Percentiles rank a stretch among this genome's conserved stretches.
phyloP scores from a whole-genome alignment of 2,888 invertebrate genomes.

The Elysia crispata region DNA sequence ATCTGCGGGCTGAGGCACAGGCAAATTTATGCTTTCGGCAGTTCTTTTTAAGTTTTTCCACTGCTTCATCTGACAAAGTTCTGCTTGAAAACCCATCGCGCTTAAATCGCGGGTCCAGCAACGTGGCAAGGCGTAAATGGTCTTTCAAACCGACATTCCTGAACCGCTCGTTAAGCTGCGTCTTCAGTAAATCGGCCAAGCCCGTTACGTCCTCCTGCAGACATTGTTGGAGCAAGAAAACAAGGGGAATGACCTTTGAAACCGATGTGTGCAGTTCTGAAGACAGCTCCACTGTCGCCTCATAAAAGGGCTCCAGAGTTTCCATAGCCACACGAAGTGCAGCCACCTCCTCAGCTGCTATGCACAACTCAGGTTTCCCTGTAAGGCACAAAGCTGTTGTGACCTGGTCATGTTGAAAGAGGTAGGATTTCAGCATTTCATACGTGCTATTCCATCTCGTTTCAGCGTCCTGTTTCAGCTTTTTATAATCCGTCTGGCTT shows the following conservation, averaged over 20 bases:
- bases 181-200: neutral
- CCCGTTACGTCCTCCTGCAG: neutral
- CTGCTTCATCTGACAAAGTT: neutral
- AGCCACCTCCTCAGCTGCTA: neutral
- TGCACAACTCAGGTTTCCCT: neutral
- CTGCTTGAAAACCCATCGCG: neutral
- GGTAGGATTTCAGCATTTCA: neutral
- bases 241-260: conserved; percentile 20
- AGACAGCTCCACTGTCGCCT: conserved; percentile 13
- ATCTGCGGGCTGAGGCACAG: neutral
- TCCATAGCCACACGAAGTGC: neutral
- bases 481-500: no score
- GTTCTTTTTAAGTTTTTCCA: neutral
- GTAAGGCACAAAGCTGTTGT: conserved; percentile 12
- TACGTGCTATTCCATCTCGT: no score
- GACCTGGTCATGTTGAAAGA: conserved; percentile 22
- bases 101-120: conserved; percentile 10
- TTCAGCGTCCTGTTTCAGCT: no score
- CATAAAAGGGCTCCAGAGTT: neutral
- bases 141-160: neutral
- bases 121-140: neutral
- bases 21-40: no score
- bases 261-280: conserved; percentile 5
- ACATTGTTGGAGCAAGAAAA: neutral
- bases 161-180: neutral